Percentiles rank a stretch among this genome's conserved stretches.
phyloP scores from a whole-genome alignment of 92 coral and sea anemone species.

The Chrysogorgia sp. region DNA sequence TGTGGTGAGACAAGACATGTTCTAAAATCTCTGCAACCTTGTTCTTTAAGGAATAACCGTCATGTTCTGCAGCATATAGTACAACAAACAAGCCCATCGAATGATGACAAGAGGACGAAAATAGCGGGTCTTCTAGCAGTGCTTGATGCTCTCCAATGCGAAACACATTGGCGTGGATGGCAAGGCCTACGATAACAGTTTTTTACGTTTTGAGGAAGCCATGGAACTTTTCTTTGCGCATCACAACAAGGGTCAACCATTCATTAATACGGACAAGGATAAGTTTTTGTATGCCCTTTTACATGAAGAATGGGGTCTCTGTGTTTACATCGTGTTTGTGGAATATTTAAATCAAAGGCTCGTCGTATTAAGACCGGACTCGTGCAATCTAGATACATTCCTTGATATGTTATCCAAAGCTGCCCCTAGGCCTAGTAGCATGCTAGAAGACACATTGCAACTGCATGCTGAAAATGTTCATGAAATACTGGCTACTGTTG shows the following conservation, averaged over 20 bases:
- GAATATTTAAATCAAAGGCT: not conserved
- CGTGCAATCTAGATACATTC: not conserved
- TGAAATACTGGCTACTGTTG: constrained; percentile 25
- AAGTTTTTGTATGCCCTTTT: constrained; percentile 30
- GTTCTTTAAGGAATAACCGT: constrained; percentile 26
- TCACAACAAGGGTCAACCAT: not conserved
- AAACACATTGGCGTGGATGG: constrained; percentile 7
- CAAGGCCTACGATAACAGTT: not conserved
- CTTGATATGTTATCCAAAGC: constrained; percentile 16
- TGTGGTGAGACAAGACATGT: no score
- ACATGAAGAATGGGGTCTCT: constrained; percentile 39
- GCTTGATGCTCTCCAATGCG: constrained; percentile 31
- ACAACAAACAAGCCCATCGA: not conserved
- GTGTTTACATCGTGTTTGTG: constrained; percentile 15
- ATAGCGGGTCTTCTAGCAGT: constrained; percentile 33
- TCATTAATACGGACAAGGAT: constrained; percentile 16
- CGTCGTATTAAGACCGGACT: not conserved
- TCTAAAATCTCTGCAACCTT: constrained; percentile 36
- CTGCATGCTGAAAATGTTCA: not conserved
- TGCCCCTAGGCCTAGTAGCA: no score
- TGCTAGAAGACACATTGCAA: not conserved
- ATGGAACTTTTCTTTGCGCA: constrained; percentile 4
- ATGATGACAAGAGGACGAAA: constrained; percentile 19
- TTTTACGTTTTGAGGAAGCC: constrained; percentile 1
- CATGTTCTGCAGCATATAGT: constrained; percentile 2